Evolutionary conservation across 2,113 vertebrate species (phyloP), one percentile per base, ranked within the genome.

Genomic region (Globicephala melas): DNA sequence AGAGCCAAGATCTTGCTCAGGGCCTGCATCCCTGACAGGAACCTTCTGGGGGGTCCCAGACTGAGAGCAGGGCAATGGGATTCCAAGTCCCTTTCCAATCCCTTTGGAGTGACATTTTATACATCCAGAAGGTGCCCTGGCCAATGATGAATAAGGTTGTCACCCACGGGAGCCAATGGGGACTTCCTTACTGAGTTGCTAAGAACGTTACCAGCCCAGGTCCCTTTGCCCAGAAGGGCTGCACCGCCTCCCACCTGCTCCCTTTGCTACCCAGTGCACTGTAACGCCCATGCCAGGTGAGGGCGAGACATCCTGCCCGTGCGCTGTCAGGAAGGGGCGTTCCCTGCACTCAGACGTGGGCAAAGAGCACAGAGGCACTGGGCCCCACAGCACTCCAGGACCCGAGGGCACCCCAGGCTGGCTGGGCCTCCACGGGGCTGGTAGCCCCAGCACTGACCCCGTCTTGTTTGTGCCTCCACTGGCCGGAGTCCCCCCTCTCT

Each of bases 221-320:
- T 23, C 12, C 23, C 23, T 65, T 17, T 9, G 14, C n/a, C 81
- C 12, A 1, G 63, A 80, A 33, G 62, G 63, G n/a, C 70, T 1
- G 2, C 33, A 14, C 71, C 5, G 0, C 6, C 15, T 25, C 63
- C 68, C n/a, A 17, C 20, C 12, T 10, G 65, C 44, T 76, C 77
- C 84, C 23, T 5, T 33, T 53, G 68, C 36, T 44, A 20, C 76
- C 55, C 15, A 31, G 38, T 8, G 3, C 0, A 1, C 15, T 10
- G 1, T 58, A 9, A 53, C 0, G 0, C 26, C 44, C 2, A 0
- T 1, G 50, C 73, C 8, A 23, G 8, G 2, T 2, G 21, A 74
- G 44, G 21, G 5, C 0, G 1, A 2, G 47, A 44, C 44, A 1
- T 8, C 53, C 36, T 36, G 33, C 15, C 68, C 25, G 1, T 0